Evolutionary conservation across 2,113 vertebrate species (phyloP).

Genomic region (Fregata magnificens): DNA sequence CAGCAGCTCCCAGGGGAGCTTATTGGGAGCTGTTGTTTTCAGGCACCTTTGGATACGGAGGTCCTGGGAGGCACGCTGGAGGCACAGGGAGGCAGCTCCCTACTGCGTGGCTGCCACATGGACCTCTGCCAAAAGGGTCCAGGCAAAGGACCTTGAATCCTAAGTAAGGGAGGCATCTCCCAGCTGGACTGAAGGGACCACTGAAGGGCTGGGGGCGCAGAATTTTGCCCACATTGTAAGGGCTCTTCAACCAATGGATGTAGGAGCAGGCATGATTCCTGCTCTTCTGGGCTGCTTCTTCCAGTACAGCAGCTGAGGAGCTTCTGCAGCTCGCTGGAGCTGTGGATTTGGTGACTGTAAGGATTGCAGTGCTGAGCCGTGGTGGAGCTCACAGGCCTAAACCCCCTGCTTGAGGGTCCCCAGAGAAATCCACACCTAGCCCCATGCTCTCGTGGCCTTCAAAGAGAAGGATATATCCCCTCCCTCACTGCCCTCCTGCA

Average conservation of each 20-base stretch:
- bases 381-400: background rate
- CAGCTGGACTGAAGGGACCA: background rate
- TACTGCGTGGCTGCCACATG: background rate
- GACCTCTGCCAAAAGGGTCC: background rate
- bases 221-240: background rate
- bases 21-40: background rate
- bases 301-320: background rate
- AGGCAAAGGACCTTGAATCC: background rate
- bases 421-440: background rate
- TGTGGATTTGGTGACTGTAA: background rate
- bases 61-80: background rate
- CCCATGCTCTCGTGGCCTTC: background rate
- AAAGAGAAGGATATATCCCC: background rate
- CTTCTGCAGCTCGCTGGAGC: background rate
- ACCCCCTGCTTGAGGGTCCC: background rate
- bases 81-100: background rate
- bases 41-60: background rate
- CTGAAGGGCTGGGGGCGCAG: background rate
- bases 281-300: background rate
- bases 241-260: fast-evolving
- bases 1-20: background rate
- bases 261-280: background rate
- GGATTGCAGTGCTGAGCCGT: background rate
- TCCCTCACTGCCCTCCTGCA: background rate
- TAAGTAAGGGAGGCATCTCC: background rate